Evolutionary conservation across 1,140 invertebrate species (phyloP).

Genomic region (Catajapyx aquilonaris): DNA sequence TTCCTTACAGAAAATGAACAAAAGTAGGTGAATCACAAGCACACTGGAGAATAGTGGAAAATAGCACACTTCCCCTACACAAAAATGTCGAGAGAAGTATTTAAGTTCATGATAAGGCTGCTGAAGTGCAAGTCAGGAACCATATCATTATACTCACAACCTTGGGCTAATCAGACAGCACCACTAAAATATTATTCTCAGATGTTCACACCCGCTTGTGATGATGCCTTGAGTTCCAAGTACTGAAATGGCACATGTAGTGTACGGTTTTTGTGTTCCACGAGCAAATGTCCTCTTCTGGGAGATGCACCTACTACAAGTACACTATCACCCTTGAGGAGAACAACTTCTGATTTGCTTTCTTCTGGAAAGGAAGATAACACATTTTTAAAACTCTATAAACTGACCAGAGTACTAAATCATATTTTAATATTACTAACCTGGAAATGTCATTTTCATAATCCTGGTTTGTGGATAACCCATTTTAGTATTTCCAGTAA

Average conservation of each 20-base stretch:
- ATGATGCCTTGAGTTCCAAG: too few relatives aligned
- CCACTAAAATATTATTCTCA: too few relatives aligned
- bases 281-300: conserved; percentile 54
- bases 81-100: too few relatives aligned
- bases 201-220: too few relatives aligned
- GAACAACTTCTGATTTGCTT: conserved; percentile 31
- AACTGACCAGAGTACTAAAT: background rate
- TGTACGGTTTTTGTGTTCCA: conserved; percentile 56
- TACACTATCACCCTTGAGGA: conserved; percentile 61
- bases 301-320: conserved; percentile 59
- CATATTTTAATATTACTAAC: conserved; percentile 19
- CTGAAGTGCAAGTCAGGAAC: too few relatives aligned
- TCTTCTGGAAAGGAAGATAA: conserved; percentile 26
- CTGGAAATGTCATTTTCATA: conserved; percentile 74
- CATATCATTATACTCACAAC: too few relatives aligned
- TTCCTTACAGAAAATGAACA: too few relatives aligned
- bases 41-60: too few relatives aligned
- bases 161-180: too few relatives aligned
- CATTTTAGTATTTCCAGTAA: conserved; percentile 75
- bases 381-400: conserved; percentile 2
- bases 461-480: conserved; percentile 76
- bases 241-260: conserved; percentile 73
- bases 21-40: too few relatives aligned
- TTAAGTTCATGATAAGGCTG: too few relatives aligned
- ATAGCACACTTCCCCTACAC: too few relatives aligned